Conservation (phyloP, 2,113 vertebrate genomes). For the Dipodomys stephensi region DNA sequence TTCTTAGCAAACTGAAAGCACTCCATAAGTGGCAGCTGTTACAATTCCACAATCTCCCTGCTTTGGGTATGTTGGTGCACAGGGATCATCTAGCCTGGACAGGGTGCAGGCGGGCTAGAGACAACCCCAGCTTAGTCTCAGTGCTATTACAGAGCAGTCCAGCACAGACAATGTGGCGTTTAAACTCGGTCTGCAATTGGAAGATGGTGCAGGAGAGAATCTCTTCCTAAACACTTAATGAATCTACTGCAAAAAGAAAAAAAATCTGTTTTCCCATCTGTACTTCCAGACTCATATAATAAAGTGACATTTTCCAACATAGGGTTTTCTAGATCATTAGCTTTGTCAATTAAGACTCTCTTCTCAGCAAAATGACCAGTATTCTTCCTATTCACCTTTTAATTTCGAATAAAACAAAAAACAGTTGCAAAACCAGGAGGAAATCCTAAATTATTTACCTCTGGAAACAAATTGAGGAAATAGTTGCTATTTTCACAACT, state of each 20-base stretch:
- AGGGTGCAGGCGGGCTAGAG: background rate
- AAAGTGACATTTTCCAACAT: slow-evolving; percentile 76
- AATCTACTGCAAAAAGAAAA: slow-evolving; percentile 72
- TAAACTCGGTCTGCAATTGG: slow-evolving; percentile 25
- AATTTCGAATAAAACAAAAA: background rate
- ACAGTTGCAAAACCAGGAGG: slow-evolving; percentile 29
- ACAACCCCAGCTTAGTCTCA: background rate
- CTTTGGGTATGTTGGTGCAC: background rate
- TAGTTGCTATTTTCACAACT: background rate
- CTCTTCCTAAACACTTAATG: slow-evolving; percentile 70
- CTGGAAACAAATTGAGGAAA: slow-evolving; percentile 30
- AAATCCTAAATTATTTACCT: slow-evolving; percentile 52
- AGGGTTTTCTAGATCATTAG: slow-evolving; percentile 75
- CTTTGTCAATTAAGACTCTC: slow-evolving; percentile 67
- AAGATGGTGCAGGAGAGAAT: slow-evolving; percentile 28
- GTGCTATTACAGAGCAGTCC: background rate
- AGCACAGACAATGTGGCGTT: background rate
- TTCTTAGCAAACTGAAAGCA: background rate
- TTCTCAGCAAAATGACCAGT: slow-evolving; percentile 66
- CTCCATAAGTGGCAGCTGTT: background rate
- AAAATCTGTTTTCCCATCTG: slow-evolving; percentile 79
- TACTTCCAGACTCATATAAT: slow-evolving; percentile 66
- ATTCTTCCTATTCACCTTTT: slow-evolving; percentile 46
- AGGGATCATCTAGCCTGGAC: background rate
- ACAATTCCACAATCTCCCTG: no score